These are phyloP conservation scores for Triops longicaudatus DNA, from an alignment of 1,140 invertebrate species.

Conservation along the genomic window DNA sequence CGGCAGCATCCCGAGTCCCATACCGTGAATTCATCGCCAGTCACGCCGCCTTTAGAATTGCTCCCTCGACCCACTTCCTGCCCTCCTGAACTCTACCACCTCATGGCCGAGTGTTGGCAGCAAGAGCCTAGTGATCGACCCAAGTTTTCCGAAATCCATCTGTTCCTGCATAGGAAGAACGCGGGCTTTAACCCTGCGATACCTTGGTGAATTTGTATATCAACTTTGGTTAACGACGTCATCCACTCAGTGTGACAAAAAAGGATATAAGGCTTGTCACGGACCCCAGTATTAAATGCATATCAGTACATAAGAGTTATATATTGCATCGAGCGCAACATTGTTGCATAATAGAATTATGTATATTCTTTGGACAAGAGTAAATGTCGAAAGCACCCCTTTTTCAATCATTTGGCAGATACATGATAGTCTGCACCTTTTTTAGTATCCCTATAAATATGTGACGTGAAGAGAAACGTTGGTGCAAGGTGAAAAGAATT, in stretches of 20 bases:
- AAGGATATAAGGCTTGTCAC: not conserved
- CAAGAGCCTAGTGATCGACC: conserved; percentile 53
- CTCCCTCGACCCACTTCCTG: conserved; percentile 46
- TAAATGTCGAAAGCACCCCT: not conserved
- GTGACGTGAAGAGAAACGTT: not conserved
- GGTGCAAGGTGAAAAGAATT: not conserved
- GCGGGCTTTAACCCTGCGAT: conserved; percentile 41
- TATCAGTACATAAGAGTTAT: not conserved
- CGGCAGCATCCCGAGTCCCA: not conserved
- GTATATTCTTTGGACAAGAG: not conserved
- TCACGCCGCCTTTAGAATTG: not conserved
- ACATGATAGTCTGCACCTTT: not conserved
- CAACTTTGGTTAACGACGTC: not conserved
- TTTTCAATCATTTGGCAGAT: not conserved
- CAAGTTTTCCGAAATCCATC: conserved; percentile 60
- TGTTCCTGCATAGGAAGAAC: conserved; percentile 61
- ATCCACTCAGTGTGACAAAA: not conserved
- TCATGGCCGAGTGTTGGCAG: conserved; percentile 69
- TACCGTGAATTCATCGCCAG: conserved; percentile 8
- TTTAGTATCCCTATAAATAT: not conserved
- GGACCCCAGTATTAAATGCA: not conserved
- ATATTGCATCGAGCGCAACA: not conserved
- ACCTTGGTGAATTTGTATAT: not conserved
- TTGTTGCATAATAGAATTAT: not conserved
- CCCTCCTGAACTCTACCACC: conserved; percentile 57